Conservation (phyloP, 2,888 invertebrate species). For the Drosophila mulleri region DNA sequence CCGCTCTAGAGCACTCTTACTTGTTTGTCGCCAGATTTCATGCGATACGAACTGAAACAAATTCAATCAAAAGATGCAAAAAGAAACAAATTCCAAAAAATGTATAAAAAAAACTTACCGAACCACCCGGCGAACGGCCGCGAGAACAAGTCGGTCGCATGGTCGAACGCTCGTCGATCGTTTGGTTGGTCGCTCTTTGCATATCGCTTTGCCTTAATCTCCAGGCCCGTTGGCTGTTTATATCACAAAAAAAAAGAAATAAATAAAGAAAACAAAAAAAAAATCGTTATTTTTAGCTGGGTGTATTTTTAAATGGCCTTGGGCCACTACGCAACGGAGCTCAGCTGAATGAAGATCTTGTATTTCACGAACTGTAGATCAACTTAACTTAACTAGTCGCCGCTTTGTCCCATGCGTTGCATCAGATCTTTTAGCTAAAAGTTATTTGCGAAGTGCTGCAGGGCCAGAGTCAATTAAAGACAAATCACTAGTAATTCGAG, state of each 20-base stretch:
- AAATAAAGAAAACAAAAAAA: not conserved
- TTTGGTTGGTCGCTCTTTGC: conserved; percentile 44
- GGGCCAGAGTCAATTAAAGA: not conserved
- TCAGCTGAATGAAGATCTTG: conserved; percentile 37
- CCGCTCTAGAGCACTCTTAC: not conserved
- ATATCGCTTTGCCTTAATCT: conserved; percentile 64
- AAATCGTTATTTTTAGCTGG: conserved; percentile 76
- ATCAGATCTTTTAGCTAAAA: conserved; percentile 1
- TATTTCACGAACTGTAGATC: conserved; percentile 34
- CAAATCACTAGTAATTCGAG: not conserved
- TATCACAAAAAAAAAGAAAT: conserved; percentile 29
- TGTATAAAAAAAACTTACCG: conserved; percentile 10
- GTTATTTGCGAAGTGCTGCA: not conserved
- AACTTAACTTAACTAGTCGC: conserved; percentile 37
- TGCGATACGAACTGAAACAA: conserved; percentile 10
- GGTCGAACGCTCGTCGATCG: conserved; percentile 2
- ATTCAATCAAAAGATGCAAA: conserved; percentile 16
- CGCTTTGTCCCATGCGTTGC: conserved; percentile 5
- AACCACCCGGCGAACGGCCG: conserved; percentile 21
- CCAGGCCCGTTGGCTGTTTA: conserved; percentile 33
- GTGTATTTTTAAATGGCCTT: conserved; percentile 82
- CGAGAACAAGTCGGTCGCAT: conserved; percentile 45
- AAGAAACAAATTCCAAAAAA: not conserved
- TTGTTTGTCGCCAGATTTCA: conserved; percentile 14
- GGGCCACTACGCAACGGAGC: conserved; percentile 35